phyloP scores from a whole-genome alignment of 2,888 invertebrate species.

The Cryptocephalus moraei region DNA sequence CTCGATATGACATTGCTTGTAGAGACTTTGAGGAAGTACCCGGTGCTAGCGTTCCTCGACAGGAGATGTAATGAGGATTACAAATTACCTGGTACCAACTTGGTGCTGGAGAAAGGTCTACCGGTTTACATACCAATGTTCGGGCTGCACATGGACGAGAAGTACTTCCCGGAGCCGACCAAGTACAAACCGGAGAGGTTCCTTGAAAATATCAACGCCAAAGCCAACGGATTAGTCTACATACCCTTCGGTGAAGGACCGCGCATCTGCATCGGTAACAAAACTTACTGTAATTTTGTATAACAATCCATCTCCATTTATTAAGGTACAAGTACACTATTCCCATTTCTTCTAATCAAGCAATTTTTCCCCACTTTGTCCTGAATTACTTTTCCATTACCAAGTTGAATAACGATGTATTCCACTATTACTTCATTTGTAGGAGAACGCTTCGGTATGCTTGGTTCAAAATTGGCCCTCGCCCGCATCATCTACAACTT shows the following conservation, averaged over 20 bases:
- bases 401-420: too few relatives aligned
- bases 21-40: conserved; percentile 38
- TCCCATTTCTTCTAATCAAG: too few relatives aligned
- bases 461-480: conserved; percentile 15
- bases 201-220: conserved; percentile 13
- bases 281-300: too few relatives aligned
- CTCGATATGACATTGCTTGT: too few relatives aligned
- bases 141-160: conserved; percentile 22
- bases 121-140: conserved; percentile 26
- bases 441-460: conserved; percentile 20
- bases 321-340: too few relatives aligned
- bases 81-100: conserved; percentile 20
- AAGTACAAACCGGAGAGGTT: conserved; percentile 25
- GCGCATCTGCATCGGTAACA: conserved; percentile 25
- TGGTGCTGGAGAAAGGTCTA: conserved; percentile 30
- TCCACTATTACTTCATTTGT: conserved; percentile 20
- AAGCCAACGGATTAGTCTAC: conserved; percentile 18
- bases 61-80: conserved; percentile 25
- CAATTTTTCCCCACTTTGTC: too few relatives aligned
- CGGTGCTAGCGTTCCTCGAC: conserved; percentile 30
- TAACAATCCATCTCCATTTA: too few relatives aligned
- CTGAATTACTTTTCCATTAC: too few relatives aligned
- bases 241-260: conserved; percentile 27
- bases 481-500: conserved; percentile 15
- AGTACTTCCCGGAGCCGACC: conserved; percentile 24